These are phyloP conservation scores for Chironomus tepperi DNA, from an alignment of 1,140 invertebrate species.

Conservation along the genomic window DNA sequence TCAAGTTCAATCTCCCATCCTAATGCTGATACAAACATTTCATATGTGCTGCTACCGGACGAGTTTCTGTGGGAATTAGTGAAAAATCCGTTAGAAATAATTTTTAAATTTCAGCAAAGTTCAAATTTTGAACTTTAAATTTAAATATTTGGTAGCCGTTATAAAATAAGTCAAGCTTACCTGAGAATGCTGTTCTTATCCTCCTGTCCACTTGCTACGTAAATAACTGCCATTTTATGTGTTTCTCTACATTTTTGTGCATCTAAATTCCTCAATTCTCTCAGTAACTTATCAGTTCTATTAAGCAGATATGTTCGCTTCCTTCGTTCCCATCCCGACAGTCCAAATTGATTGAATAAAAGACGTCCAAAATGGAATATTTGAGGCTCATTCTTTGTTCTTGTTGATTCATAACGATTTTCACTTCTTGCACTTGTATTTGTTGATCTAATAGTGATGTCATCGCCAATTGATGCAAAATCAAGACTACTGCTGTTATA, in stretches of 20 bases:
- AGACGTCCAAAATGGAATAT: constrained; percentile 76
- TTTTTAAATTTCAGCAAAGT: no score
- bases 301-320: constrained; percentile 75
- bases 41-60: constrained; percentile 83
- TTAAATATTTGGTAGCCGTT: neutral
- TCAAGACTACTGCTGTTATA: constrained; percentile 30
- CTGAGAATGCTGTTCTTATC: constrained; percentile 87
- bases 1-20: constrained; percentile 96
- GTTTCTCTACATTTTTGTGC: constrained; percentile 87
- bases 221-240: constrained; percentile 98
- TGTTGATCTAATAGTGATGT: neutral
- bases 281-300: constrained; percentile 80
- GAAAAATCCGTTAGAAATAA: no score
- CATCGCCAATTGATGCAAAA: constrained; percentile 25
- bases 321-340: constrained; percentile 82
- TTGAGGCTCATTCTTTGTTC: constrained; percentile 31
- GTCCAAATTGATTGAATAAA: constrained; percentile 81
- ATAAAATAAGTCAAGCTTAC: constrained; percentile 33
- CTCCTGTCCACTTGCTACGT: constrained; percentile 93
- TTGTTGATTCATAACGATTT: neutral
- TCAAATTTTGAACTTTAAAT: no score
- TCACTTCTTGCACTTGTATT: constrained; percentile 1
- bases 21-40: constrained; percentile 86
- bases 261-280: constrained; percentile 89
- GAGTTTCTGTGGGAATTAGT: constrained; percentile 49